These are phyloP conservation scores for Phocoena sinus DNA, from an alignment of 2,113 vertebrate species.

Conservation along the genomic window DNA sequence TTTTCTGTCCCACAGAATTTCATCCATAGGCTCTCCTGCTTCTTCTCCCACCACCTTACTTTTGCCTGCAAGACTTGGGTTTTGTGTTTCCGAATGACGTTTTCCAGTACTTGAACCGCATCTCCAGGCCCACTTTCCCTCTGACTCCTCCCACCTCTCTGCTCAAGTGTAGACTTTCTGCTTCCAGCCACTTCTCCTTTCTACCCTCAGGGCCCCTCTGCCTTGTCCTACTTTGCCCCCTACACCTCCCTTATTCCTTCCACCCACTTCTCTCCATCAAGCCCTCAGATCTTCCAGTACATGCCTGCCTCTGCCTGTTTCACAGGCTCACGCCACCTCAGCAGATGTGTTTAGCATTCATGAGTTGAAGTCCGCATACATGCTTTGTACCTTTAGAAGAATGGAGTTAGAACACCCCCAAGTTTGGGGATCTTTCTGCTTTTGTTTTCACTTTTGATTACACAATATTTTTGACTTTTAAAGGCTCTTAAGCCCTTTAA, in stretches of 20 bases:
- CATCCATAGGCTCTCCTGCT: neutral
- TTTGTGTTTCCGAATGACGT: neutral
- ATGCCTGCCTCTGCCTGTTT: conserved; percentile 57
- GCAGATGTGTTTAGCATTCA: neutral
- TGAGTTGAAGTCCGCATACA: neutral
- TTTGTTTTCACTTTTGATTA: conserved; percentile 11
- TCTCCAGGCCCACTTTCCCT: neutral
- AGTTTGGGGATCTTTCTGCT: neutral
- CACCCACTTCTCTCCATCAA: neutral
- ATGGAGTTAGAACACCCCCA: neutral
- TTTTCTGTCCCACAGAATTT: neutral
- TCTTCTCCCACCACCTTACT: neutral
- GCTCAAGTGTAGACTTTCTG: neutral
- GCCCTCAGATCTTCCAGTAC: conserved; percentile 42
- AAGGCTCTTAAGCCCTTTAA: neutral
- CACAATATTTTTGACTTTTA: neutral
- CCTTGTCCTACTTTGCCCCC: neutral
- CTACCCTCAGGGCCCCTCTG: conserved; percentile 12
- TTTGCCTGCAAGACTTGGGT: neutral
- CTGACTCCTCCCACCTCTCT: neutral
- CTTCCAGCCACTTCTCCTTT: neutral
- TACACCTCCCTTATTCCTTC: neutral
- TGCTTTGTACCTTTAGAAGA: neutral
- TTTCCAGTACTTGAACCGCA: neutral
- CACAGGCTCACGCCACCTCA: neutral